Base-by-base conservation (phyloP, 2,797 vertebrate species). In the Phalanger gymnotis region DNA sequence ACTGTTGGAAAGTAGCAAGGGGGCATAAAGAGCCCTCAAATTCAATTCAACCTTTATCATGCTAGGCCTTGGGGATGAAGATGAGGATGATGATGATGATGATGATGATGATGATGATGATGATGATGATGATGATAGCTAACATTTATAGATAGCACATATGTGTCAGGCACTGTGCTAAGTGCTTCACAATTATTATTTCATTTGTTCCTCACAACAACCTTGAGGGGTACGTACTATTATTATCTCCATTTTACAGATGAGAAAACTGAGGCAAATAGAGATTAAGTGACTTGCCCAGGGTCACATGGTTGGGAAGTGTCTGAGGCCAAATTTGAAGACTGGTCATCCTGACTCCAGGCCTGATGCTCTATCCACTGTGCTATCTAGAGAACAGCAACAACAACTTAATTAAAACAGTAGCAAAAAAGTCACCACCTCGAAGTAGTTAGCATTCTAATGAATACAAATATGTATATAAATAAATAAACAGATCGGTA, bases 151-250 rank as follows among this genome's bases (percentile, higher is more conserved):
- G 19, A 6, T 40, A 25, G n/a, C 0, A 40, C n/a, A 40, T 40
- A 10, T 25, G n/a, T 7, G 66, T 40, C 6, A 25, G n/a, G 19
- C n/a, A 9, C n/a, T 7, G 0, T 40, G 34, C n/a, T 0, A 9
- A 40, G 66, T 73, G 34, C 16, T 40, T 73, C n/a, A 40, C 16
- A 73, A 40, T 40, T 73, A 40, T 19, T 73, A 19, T 73, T 16
- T 73, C n/a, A 73, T 73, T 40, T 73, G n/a, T 22, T 73, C 14
- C 16, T 40, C n/a, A 73, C 16, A 73, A 58, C 13, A 61, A n/a
- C 66, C 19, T 5, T 19, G 66, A 22, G 16, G 40, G n/a, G n/a
- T 73, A 6, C 34, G 16, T 73, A 40, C 1, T 40, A 34, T 34
- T 14, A 73, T 73, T n/a, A 40, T 73, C n/a, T 40, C 19, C 66